Base-by-base conservation (phyloP, 1,140 invertebrate genomes). In the Drosophila pallidifrons region DNA sequence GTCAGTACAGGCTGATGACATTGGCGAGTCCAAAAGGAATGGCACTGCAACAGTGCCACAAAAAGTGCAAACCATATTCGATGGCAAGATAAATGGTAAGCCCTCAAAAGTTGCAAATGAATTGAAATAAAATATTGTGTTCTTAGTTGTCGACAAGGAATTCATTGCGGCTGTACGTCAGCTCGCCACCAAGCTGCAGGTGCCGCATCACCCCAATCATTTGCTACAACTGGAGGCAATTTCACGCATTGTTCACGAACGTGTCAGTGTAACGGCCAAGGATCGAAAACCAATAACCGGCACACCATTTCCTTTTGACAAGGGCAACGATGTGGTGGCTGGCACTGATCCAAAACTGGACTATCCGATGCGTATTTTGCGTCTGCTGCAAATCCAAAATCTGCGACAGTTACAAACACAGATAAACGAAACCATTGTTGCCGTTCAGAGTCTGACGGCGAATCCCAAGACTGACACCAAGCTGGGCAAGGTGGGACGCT, bases 391-490 rank as follows among this genome's bases (percentile, higher is more conserved):
- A 92, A 96, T 99, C 76, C 96, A 98, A 85, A 97, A 99, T 92
- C 93, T 99, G 5, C 94, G 98, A 76, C 95, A 98, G 75, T 94
- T 99, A 20, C 99, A 99, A 93, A 99, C 98, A 0, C 95, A 95
- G 86, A 99, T 99, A 41, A 99, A 99, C 93, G 97, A 98, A 93
- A 95, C 96, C 2, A 96, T 99, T 89, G 98, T 99, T 2, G 94
- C 95, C 65, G 97, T 99, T 1, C 99, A 99, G 94, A 95, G 93
- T 69, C 94, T 99, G 5, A 99, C 98, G 11, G 98, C 98, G 6
- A 96, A 99, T 95, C 99, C 99, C 8, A 98, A 98, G 94, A 99
- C 98, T 83, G 98, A 99, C 91, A 98, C 98, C 2, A 96, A 95
- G 92, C 94, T 99, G 25, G 98, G 98, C 61, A 97, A 98, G 95